Base-by-base conservation (phyloP, 2,888 invertebrate species). In the Perizoma affinitatum region DNA sequence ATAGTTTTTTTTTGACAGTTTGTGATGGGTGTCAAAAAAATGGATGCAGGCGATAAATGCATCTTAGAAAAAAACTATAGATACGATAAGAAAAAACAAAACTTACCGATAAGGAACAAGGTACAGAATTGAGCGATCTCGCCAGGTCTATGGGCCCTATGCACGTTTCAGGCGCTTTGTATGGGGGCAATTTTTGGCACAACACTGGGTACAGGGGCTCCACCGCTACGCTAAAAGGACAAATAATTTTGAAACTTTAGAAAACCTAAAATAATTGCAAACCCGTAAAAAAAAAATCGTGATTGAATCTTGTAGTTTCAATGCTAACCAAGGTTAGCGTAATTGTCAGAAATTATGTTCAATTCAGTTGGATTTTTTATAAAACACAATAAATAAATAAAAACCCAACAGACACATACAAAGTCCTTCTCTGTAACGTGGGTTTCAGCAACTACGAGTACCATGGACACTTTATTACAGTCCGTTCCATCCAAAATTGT, bases 121-220 rank as follows among this genome's bases (percentile, higher is more conserved):
- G 96, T 50, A 98, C 93, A 2, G 97, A 96, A 83, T 98, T 97
- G 66, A 99, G 94, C 41, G 94, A 88, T 61, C 96, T 94, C 64
- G 97, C 97, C 40, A 98, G 84, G 76, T 97, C 97, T 35, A 96
- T 95, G 4, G 98, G 98, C 0, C 96, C 93, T 10, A 87, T 76
- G 67, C 92, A 91, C 43, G 79, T 77, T n/a, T 84, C 84, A 0
- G 93, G 92, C 36, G 88, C 75, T 71, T 86, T 83, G 80, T 93
- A 93, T 0, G 92, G 92, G 0, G 92, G 92, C 85, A 92, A 83
- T 73, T 92, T 92, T 75, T 93, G 93, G 64, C 93, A 93, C 62
- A 93, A 65, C 50, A 93, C 93, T 0, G 99, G 98, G 85, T 98
- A 98, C 44, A 98, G 86, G 0, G 99, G 98, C 81, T 98, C 98